These are phyloP conservation scores for Rhinella marina DNA, from an alignment of 2,797 vertebrate species.

Conservation along the genomic window DNA sequence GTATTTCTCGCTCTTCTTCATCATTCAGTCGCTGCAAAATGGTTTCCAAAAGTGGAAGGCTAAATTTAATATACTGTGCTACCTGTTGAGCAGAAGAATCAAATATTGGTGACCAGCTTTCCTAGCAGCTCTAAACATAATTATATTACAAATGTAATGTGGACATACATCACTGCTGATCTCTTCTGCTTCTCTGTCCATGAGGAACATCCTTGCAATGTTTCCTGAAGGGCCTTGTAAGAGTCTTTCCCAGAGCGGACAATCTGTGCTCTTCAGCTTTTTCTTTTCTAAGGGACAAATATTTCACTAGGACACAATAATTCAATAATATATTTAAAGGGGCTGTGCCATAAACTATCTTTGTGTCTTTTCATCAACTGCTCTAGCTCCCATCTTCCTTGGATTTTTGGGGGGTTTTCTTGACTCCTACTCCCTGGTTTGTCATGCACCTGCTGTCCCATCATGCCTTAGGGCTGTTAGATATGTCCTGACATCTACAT, in stretches of 20 bases:
- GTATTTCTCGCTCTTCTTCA: constrained; percentile 82
- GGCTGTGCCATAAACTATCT: too few relatives aligned
- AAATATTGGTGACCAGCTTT: background rate
- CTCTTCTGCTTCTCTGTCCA: constrained; percentile 89
- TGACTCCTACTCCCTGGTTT: too few relatives aligned
- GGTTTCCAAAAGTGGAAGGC: constrained; percentile 84
- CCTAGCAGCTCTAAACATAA: background rate
- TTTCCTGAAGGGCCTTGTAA: constrained; percentile 88
- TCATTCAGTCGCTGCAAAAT: constrained; percentile 84
- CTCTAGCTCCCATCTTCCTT: too few relatives aligned
- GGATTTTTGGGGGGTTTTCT: too few relatives aligned
- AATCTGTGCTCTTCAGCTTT: constrained; percentile 79
- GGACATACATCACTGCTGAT: constrained; percentile 87
- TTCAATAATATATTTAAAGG: background rate
- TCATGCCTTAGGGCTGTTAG: too few relatives aligned
- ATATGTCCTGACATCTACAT: too few relatives aligned
- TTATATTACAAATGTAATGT: background rate
- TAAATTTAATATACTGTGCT: constrained; percentile 89
- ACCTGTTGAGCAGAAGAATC: constrained; percentile 75
- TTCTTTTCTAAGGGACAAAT: constrained; percentile 77
- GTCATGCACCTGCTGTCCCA: too few relatives aligned
- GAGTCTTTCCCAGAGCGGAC: constrained; percentile 88
- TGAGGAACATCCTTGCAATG: constrained; percentile 89
- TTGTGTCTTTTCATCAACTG: too few relatives aligned
- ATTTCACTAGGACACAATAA: background rate